These are phyloP conservation scores for Acanthurus lineatus DNA, from an alignment of 2,797 vertebrate species.

Conservation along the genomic window DNA sequence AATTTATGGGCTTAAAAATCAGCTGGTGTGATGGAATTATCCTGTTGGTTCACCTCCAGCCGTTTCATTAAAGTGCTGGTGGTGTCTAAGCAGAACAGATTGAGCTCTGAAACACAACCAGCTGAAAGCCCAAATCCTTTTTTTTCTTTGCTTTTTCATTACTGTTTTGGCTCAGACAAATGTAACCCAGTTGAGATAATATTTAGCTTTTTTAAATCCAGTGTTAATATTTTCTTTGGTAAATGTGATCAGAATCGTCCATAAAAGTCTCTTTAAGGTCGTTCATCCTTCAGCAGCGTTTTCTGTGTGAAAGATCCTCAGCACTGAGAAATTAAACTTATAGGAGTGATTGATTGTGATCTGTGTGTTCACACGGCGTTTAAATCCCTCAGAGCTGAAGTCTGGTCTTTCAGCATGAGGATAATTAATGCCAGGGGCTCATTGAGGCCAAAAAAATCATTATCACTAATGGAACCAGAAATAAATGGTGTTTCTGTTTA, in stretches of 20 bases:
- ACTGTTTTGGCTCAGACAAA: not conserved
- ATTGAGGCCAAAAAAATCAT: conserved; percentile 22
- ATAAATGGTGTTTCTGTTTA: conserved; percentile 9
- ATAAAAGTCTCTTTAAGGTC: not conserved
- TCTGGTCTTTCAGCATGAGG: not conserved
- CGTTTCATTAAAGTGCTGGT: not conserved
- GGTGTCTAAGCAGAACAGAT: not conserved
- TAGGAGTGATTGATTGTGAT: not conserved
- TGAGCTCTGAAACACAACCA: conserved; percentile 4
- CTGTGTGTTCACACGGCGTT: not conserved
- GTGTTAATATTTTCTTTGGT: not conserved
- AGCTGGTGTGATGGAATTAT: not conserved
- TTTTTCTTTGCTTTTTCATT: not conserved
- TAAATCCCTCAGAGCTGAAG: conserved; percentile 15
- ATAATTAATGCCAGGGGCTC: conserved; percentile 28
- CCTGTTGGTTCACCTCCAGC: not conserved
- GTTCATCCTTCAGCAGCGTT: not conserved
- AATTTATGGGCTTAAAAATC: not conserved
- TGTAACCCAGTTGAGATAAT: not conserved
- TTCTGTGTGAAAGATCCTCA: not conserved
- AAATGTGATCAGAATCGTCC: not conserved
- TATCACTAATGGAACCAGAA: conserved; percentile 18
- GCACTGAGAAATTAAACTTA: not conserved
- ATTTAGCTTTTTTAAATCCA: not conserved
- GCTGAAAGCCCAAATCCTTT: not conserved